These are phyloP conservation scores for Phymastichus coffea DNA, from an alignment of 1,140 invertebrate genomes.

Conservation along the genomic window DNA sequence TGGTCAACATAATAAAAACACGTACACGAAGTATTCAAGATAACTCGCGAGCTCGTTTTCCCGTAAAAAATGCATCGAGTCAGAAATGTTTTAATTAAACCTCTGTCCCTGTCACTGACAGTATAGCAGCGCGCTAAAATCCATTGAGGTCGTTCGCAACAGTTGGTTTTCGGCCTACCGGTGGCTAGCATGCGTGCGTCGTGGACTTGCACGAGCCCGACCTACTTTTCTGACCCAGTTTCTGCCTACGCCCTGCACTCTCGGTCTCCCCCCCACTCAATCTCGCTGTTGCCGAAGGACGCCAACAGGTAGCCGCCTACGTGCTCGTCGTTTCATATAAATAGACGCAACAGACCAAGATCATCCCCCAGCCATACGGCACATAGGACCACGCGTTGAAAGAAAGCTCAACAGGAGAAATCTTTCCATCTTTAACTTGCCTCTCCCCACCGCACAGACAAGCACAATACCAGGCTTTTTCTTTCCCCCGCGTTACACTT, in stretches of 20 bases:
- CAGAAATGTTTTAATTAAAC: background rate
- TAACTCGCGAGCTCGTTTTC: no score
- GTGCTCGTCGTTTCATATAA: constrained; percentile 41
- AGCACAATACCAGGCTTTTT: no score
- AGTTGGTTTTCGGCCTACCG: constrained; percentile 1
- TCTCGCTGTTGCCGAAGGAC: constrained; percentile 21
- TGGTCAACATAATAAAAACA: no score
- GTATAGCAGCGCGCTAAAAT: no score
- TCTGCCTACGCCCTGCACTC: constrained; percentile 8
- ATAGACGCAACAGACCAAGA: constrained; percentile 48
- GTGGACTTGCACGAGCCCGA: constrained; percentile 20
- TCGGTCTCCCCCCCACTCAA: constrained; percentile 18
- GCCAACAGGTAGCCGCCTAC: constrained; percentile 51
- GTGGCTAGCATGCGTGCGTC: background rate
- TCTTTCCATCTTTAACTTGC: no score
- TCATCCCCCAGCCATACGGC: constrained; percentile 42
- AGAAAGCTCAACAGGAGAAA: no score
- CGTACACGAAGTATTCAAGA: no score
- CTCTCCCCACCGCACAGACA: no score
- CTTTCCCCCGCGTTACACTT: no score
- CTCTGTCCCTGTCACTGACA: background rate
- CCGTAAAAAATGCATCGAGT: no score
- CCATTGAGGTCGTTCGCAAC: constrained; percentile 4
- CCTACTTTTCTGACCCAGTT: constrained; percentile 43
- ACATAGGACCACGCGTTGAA: no score